Base-by-base conservation (phyloP, 2,888 invertebrate genomes). In the Peribatodes rhomboidaria region DNA sequence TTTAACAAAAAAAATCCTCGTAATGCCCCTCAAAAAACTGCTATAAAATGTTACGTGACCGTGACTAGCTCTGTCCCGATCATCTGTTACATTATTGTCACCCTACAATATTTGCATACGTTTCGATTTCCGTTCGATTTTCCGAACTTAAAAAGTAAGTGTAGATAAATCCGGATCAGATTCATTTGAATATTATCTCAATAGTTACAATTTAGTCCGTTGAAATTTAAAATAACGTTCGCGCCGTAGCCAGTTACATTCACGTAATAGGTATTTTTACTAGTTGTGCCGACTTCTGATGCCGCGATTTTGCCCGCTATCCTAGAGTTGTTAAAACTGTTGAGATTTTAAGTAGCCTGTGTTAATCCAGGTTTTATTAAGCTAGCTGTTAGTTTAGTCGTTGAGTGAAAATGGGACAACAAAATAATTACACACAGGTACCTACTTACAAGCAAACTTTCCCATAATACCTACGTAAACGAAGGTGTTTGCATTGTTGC, bases 401-500 rank as follows among this genome's bases (percentile, higher is more conserved):
- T 1, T 11, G n/a, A 37, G n/a, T 3, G 16, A 8, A 41, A 2
- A 9, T 1, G 16, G 9, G 16, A 16, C 9, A 41, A 7, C 3
- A 1, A 44, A 18, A n/a, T n/a, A n/a, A n/a, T n/a, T n/a, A n/a
- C n/a, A n/a, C n/a, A n/a, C n/a, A n/a, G n/a, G n/a, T n/a, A n/a
- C n/a, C n/a, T n/a, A n/a, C n/a, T 20, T 20, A 13, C 13, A 20
- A 4, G 13, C 44, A 44, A 44, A 44, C 20, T 20, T 41, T 44
- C 10, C 4, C 10, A 14, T 20, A 39, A 33, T 18, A 13, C 39
- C 22, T 74, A 74, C 79, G 75, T 27, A 4, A 27, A 27, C 27
- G 27, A 27, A 73, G 72, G 73, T 39, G 49, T 59, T 63, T 67
- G 14, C 78, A 73, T 90, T 86, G 86, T 95, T 94, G 59, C 94